These are phyloP conservation scores for Pseudochirops corinnae DNA, from an alignment of 2,797 vertebrate species.

Conservation along the genomic window DNA sequence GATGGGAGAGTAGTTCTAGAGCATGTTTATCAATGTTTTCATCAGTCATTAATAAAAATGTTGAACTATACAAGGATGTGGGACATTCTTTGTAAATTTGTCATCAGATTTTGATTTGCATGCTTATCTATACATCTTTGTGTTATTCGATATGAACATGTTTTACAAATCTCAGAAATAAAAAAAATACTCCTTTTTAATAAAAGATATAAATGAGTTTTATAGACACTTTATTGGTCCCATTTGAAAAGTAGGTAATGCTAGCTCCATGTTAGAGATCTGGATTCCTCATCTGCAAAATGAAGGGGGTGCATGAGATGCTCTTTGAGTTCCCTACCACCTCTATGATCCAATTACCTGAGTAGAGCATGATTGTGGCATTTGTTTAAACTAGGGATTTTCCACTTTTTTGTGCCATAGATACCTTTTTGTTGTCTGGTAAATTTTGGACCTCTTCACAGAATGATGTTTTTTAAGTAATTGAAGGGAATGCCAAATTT, in stretches of 20 bases:
- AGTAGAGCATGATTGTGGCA: background rate
- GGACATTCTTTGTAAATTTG: background rate
- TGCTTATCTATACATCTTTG: background rate
- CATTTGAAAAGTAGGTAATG: background rate
- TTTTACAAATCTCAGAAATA: conserved; percentile 9
- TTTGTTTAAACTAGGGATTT: background rate
- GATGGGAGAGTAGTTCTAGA: background rate
- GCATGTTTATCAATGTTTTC: background rate
- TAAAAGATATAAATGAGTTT: background rate
- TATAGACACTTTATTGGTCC: background rate
- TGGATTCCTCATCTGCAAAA: background rate
- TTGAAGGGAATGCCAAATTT: background rate
- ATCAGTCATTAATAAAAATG: background rate
- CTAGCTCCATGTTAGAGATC: background rate
- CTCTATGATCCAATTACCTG: background rate
- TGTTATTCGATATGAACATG: background rate
- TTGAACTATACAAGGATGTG: background rate
- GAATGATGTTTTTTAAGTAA: background rate
- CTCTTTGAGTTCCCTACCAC: background rate
- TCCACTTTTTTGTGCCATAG: background rate
- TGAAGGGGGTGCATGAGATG: background rate
- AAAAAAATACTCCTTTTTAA: background rate
- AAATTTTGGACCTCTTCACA: background rate
- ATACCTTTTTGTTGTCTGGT: background rate
- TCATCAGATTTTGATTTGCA: background rate